Evolutionary conservation across 2,113 vertebrate genomes (phyloP), one percentile per base, ranked within the genome.

Genomic region (Rostratula benghalensis): DNA sequence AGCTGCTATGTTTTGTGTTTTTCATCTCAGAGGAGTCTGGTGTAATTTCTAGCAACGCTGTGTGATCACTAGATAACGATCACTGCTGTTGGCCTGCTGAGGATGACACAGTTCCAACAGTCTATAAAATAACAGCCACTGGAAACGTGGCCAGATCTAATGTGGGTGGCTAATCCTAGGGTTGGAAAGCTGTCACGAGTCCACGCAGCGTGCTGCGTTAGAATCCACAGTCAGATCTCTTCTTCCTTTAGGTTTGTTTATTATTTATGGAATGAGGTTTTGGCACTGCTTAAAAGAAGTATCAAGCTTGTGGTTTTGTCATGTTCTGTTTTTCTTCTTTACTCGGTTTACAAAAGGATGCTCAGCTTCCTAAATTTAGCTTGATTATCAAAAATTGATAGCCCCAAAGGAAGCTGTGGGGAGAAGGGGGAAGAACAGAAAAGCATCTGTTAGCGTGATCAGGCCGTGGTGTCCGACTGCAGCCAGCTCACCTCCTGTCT

Each of bases 211-310:
- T 68, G 65, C 53, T 81, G 65, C 69, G 41, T 87, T 87, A 89
- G 64, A 89, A 54, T 48, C n/a, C 83, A 56, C 56, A 92, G 69
- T 75, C 68, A 76, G 61, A 92, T 83, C 60, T 89, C 80, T 93
- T 95, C 85, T 46, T 93, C 82, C 24, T 87, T 31, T 54, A 76
- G 90, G 75, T 95, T 48, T 97, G 83, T 93, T 96, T 95, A 89
- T 94, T 94, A 92, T 94, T 90, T 96, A 92, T 92, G 88, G 71
- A 84, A 79, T 61, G 91, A 93, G 69, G 89, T 45, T 95, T 91
- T 97, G 94, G 95, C 94, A 84, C 57, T 64, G 28, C 39, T 95
- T 97, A 79, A 96, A 95, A 97, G 93, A 79, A 91, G 43, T n/a
- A 93, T 82, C 53, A 50, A 19, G 89, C 77, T 75, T 93, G 89